phyloP scores from a whole-genome alignment of 2,888 invertebrate species.

The Germaria angustata region DNA sequence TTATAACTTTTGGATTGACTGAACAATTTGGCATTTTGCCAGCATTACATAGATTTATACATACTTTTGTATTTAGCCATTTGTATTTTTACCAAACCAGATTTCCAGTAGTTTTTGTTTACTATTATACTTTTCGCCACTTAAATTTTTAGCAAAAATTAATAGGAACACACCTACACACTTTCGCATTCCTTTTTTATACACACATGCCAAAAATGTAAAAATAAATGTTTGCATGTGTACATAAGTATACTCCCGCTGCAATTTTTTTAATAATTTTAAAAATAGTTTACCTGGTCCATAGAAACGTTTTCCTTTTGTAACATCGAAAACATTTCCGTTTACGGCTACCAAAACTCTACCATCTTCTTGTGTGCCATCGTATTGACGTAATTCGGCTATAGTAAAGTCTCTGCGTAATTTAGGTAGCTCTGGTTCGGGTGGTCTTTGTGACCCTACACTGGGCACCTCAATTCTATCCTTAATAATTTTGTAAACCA shows the following conservation, averaged over 20 bases:
- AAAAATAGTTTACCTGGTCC: conserved; percentile 88
- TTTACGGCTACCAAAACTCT: conserved; percentile 95
- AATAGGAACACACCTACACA: conserved; percentile 14
- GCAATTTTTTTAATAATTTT: not conserved
- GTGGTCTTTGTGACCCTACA: conserved; percentile 72
- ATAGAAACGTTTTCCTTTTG: conserved; percentile 93
- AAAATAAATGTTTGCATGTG: not conserved
- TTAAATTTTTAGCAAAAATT: conserved; percentile 1
- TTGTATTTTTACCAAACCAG: too few species aligned
- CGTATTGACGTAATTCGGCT: conserved; percentile 90
- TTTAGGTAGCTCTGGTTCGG: conserved; percentile 86
- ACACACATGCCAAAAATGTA: not conserved
- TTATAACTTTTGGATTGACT: too few species aligned
- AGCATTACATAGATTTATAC: too few species aligned
- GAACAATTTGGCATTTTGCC: too few species aligned
- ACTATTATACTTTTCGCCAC: not conserved
- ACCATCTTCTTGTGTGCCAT: conserved; percentile 92
- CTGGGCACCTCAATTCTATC: conserved; percentile 80
- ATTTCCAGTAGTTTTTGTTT: too few species aligned
- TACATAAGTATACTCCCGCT: not conserved
- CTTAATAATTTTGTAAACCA: conserved; percentile 88
- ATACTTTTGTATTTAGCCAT: too few species aligned
- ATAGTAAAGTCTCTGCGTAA: conserved; percentile 94
- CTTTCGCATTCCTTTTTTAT: not conserved
- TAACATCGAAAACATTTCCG: conserved; percentile 96